Evolutionary conservation across 2,113 vertebrate genomes (phyloP).

Genomic region (Hippocampus guttulatus): DNA sequence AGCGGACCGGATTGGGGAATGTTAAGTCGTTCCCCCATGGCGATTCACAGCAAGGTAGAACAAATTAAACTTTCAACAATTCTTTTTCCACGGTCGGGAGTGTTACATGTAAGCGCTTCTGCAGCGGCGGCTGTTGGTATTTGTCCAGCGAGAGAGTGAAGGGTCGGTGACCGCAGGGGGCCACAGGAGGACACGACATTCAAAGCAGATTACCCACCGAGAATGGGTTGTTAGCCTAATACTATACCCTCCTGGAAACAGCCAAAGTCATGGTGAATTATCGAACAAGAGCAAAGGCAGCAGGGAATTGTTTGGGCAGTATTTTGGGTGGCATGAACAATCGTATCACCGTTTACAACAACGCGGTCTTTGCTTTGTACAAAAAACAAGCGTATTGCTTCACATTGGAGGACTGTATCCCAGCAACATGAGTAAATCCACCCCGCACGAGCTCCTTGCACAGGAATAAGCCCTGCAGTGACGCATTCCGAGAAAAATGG

Average conservation of each 20-base stretch:
- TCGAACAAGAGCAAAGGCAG: constrained; percentile 1
- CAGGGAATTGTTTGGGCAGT: background rate
- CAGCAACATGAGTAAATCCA: background rate
- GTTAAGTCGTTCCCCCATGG: constrained; percentile 14
- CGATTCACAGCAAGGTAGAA: constrained; percentile 8
- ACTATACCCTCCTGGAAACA: background rate
- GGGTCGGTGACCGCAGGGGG: constrained; percentile 10
- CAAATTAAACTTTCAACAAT: constrained; percentile 11
- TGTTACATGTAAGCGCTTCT: background rate
- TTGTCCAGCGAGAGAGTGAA: background rate
- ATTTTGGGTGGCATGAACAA: background rate
- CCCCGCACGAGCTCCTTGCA: background rate
- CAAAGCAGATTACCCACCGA: constrained; percentile 40
- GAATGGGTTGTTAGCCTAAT: constrained; percentile 12
- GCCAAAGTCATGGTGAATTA: constrained; percentile 1
- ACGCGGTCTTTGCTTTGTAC: background rate
- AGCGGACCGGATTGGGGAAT: constrained; percentile 23
- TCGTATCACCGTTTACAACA: background rate
- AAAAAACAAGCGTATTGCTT: background rate
- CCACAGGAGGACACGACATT: constrained; percentile 21
- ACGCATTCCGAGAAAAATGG: background rate
- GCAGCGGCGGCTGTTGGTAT: background rate
- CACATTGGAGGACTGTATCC: background rate
- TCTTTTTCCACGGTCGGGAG: background rate
- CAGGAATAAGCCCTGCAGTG: background rate